Percentiles rank a stretch among this genome's conserved stretches.
phyloP scores from a whole-genome alignment of 2,888 invertebrate species.

The Nemotelus nigrinus region DNA sequence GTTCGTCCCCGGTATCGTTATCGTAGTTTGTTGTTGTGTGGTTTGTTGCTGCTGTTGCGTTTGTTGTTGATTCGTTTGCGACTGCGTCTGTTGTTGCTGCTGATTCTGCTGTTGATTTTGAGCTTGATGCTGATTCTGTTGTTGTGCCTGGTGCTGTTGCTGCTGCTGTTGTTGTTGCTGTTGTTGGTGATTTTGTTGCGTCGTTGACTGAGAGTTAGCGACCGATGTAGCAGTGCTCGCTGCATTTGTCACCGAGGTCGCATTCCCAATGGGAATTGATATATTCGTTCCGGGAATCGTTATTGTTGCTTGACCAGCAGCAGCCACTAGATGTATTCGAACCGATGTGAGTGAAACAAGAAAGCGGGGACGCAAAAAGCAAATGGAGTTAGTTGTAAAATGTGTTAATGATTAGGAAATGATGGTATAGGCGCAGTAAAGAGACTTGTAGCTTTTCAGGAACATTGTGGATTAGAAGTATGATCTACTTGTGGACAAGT shows the following conservation, averaged over 20 bases:
- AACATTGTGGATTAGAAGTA: too few relatives aligned
- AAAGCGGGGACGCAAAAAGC: slow-evolving; percentile 47
- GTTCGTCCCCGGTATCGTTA: slow-evolving; percentile 65
- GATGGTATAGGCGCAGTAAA: slow-evolving; percentile 2
- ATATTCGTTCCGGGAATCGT: slow-evolving; percentile 70
- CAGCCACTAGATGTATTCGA: slow-evolving; percentile 45
- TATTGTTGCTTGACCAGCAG: slow-evolving; percentile 66
- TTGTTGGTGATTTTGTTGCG: slow-evolving; percentile 59
- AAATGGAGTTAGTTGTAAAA: slow-evolving; percentile 49
- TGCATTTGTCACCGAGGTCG: slow-evolving; percentile 52
- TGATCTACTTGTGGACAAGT: too few relatives aligned
- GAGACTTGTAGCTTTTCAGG: slow-evolving; percentile 46
- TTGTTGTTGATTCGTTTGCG: slow-evolving; percentile 48
- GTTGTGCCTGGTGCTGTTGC: slow-evolving; percentile 59
- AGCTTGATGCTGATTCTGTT: slow-evolving; percentile 53
- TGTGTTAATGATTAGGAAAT: slow-evolving; percentile 41
- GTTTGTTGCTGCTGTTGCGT: slow-evolving; percentile 58
- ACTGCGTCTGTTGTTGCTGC: slow-evolving; percentile 46
- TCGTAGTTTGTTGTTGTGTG: slow-evolving; percentile 57
- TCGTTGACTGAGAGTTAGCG: slow-evolving; percentile 52
- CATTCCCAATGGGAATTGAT: slow-evolving; percentile 66
- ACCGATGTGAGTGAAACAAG: background rate
- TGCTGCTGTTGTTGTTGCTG: slow-evolving; percentile 51
- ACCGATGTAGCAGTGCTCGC: slow-evolving; percentile 45
- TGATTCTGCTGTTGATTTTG: slow-evolving; percentile 50